A percentile compares a stretch with the other conserved stretches of the same genome.
Conservation (phyloP, 2,797 vertebrate genomes). For the Nasua narica region DNA sequence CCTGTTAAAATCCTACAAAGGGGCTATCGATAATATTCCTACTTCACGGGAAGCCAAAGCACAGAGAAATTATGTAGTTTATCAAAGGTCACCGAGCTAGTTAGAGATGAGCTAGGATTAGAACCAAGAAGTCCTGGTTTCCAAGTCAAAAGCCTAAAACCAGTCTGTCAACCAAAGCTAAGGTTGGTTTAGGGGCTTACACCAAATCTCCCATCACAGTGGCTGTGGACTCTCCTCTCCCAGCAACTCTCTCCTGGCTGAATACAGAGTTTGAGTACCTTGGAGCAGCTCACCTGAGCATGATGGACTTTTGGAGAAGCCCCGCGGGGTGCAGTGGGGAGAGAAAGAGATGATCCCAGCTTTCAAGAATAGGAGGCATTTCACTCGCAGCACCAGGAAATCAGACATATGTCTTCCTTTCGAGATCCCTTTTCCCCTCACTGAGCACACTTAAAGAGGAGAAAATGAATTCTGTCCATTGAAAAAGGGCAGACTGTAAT, state of each 20-base stretch:
- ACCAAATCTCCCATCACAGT: not conserved
- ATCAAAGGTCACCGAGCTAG: not conserved
- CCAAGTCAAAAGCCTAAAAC: not conserved
- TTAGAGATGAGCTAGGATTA: not conserved
- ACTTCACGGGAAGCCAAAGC: not conserved
- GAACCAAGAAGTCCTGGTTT: not conserved
- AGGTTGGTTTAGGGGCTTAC: not conserved
- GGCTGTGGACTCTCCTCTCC: not conserved
- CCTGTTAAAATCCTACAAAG: not conserved
- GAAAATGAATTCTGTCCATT: constrained; percentile 42
- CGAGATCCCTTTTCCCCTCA: constrained; percentile 1
- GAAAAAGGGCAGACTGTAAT: constrained; percentile 45
- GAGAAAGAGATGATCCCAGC: not conserved
- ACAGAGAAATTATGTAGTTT: not conserved
- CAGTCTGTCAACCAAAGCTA: not conserved
- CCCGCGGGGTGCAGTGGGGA: not conserved
- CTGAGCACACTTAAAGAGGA: constrained; percentile 30
- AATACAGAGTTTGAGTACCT: not conserved
- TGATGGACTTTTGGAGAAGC: not conserved
- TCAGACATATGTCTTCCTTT: not conserved
- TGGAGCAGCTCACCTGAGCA: not conserved
- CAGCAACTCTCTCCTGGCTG: not conserved
- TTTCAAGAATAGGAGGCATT: not conserved
- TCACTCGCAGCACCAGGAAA: not conserved
- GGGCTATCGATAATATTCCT: not conserved